Evolutionary conservation across 2,113 vertebrate genomes (phyloP), one percentile per base, ranked within the genome.

Genomic region (Chloebia gouldiae): DNA sequence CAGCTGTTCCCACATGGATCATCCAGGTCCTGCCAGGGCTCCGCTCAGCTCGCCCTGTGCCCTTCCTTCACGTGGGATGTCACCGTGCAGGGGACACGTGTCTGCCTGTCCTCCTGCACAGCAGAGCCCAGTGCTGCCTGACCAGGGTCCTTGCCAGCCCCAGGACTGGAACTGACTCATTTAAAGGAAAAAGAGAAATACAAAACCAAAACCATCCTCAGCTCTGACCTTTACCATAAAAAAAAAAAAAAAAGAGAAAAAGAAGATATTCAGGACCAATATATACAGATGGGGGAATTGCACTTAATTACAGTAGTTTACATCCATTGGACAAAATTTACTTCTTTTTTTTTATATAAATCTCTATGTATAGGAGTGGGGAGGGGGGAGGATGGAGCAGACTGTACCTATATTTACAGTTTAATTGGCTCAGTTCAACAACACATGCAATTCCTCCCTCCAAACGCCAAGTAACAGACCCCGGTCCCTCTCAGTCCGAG

Each of bases 251-350:
- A 33, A 77, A 31, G 19, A 42, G 13, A 92, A 92, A 91, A 83
- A 75, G 59, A 71, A 93, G 84, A 88, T 54, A 80, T 31, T 85
- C 7, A 81, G 95, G 90, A 78, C 79, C 96, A 95, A 95, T 98
- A 98, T 98, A 92, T 97, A 98, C 98, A 98, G 59, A 94, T 40
- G 44, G 86, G 89, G 88, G 78, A 96, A 98, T 98, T 98, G 98
- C 98, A 98, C 98, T 98, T 97, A 97, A 98, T 98, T 98, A 97
- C 97, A 98, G 93, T 86, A 95, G 93, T 98, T 98, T 98, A 98
- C 98, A 98, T 92, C 96, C 97, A 98, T 98, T 98, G 92, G 96
- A 98, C 93, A 97, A 95, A 86, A 98, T 98, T 98, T 89, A 93
- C 97, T 97, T 97, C 87, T 97, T 98, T 77, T 98, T 77, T n/a